Evolutionary conservation across 2,888 invertebrate genomes (phyloP).

Genomic region (Miltochrista miniata): DNA sequence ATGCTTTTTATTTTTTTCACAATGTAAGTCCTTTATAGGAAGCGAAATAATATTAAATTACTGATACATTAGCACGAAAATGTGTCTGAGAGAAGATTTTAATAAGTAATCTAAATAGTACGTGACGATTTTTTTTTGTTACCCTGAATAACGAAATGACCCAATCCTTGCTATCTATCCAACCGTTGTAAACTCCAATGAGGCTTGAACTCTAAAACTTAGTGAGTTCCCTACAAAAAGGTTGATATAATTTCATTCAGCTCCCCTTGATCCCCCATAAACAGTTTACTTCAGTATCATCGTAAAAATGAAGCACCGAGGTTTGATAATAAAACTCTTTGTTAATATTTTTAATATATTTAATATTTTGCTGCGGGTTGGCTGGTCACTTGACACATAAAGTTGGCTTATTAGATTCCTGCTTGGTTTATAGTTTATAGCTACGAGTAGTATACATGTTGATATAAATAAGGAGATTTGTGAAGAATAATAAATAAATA

Average conservation of each 20-base stretch:
- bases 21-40: too few relatives aligned
- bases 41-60: too few relatives aligned
- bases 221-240: constrained; percentile 25
- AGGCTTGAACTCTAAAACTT: constrained; percentile 34
- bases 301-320: constrained; percentile 39
- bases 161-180: too few relatives aligned
- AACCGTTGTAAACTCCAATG: constrained; percentile 16
- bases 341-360: constrained; percentile 40
- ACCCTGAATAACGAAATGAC: constrained; percentile 9
- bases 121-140: not conserved
- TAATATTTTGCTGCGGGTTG: constrained; percentile 26
- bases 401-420: constrained; percentile 31
- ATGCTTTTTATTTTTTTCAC: too few relatives aligned
- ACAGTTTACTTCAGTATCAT: constrained; percentile 39
- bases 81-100: too few relatives aligned
- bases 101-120: too few relatives aligned
- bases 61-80: too few relatives aligned
- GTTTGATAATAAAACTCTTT: constrained; percentile 34
- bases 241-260: constrained; percentile 36
- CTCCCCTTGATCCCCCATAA: constrained; percentile 34
- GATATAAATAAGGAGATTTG: constrained; percentile 18
- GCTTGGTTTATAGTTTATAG: constrained; percentile 17
- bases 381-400: constrained; percentile 23
- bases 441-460: constrained; percentile 16
- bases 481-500: constrained; percentile 13